Evolutionary conservation across 2,113 vertebrate species (phyloP).

Genomic region (Gasterosteus aculeatus): DNA sequence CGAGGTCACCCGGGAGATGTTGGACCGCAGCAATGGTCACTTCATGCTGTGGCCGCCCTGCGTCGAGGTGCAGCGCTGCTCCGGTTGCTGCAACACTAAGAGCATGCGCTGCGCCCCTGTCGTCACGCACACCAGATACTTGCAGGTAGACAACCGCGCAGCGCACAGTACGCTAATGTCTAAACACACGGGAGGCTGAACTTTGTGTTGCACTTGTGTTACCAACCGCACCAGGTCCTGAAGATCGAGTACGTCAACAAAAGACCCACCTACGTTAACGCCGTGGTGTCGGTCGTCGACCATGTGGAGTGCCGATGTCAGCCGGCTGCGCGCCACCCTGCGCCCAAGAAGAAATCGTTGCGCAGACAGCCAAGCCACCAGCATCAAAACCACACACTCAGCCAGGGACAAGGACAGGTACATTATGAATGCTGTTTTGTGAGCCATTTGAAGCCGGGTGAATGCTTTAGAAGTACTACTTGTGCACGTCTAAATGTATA

Average conservation of each 20-base stretch:
- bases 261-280: conserved; percentile 87
- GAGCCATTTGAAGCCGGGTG: not conserved
- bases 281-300: conserved; percentile 90
- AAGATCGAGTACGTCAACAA: conserved; percentile 91
- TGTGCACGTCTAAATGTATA: not conserved
- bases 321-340: conserved; percentile 55
- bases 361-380: conserved; percentile 63
- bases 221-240: conserved; percentile 84
- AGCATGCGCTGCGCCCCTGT: conserved; percentile 88
- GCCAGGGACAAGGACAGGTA: conserved; percentile 53
- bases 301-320: conserved; percentile 95
- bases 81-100: conserved; percentile 95
- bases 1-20: conserved; percentile 91
- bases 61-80: conserved; percentile 97
- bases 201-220: not conserved
- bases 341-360: conserved; percentile 64
- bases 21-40: conserved; percentile 94
- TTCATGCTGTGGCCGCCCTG: conserved; percentile 95
- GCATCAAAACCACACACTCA: conserved; percentile 69
- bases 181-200: not conserved
- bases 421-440: not conserved
- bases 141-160: conserved; percentile 72
- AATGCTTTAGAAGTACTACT: not conserved
- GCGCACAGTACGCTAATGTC: not conserved
- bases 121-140: conserved; percentile 85